These are phyloP conservation scores for Platycheirus albimanus DNA, from an alignment of 2,888 invertebrate species.

Conservation along the genomic window DNA sequence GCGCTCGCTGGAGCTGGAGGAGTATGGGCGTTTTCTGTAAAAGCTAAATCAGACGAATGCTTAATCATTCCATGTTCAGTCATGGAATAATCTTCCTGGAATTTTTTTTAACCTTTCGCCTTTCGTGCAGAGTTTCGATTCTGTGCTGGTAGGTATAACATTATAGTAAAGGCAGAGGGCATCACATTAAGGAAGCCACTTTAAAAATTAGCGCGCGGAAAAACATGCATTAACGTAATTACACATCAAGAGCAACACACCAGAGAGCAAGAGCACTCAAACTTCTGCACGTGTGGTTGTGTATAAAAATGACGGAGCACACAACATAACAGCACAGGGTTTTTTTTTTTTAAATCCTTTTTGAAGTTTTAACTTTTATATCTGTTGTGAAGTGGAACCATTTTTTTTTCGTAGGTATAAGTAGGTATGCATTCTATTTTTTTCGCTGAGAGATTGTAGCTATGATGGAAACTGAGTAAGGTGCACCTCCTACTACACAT, in stretches of 20 bases:
- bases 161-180: constrained; percentile 59
- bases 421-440: too few relatives aligned
- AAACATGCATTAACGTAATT: constrained; percentile 73
- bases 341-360: constrained; percentile 29
- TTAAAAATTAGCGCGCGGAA: constrained; percentile 72
- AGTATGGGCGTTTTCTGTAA: constrained; percentile 42
- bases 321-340: constrained; percentile 5
- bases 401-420: constrained; percentile 17
- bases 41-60: constrained; percentile 65
- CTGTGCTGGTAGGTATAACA: constrained; percentile 23
- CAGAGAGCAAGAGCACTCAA: constrained; percentile 28
- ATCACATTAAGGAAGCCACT: constrained; percentile 71
- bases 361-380: constrained; percentile 33
- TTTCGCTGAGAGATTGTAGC: neutral
- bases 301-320: constrained; percentile 39
- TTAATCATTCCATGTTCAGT: constrained; percentile 62
- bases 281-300: constrained; percentile 17
- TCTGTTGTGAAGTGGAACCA: constrained; percentile 8
- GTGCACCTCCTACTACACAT: too few relatives aligned
- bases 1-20: neutral
- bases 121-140: constrained; percentile 40
- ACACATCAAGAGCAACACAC: constrained; percentile 57
- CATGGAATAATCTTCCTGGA: constrained; percentile 44
- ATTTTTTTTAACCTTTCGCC: constrained; percentile 8
- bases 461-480: too few relatives aligned